These are phyloP conservation scores for Pandemis corylana DNA, from an alignment of 2,888 invertebrate species.

Conservation along the genomic window DNA sequence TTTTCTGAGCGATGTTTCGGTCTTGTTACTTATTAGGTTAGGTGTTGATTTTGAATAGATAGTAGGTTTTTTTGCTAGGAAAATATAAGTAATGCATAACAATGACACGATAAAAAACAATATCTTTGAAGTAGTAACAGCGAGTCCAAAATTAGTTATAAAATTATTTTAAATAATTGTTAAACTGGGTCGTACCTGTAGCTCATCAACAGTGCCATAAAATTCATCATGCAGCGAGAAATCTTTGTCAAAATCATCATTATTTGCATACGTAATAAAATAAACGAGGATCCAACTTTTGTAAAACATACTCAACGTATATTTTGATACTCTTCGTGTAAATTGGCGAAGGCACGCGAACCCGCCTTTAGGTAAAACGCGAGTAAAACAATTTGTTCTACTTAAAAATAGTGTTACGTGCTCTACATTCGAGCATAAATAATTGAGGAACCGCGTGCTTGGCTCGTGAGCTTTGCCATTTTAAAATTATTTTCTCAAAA, in stretches of 20 bases:
- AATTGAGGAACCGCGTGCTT: constrained; percentile 34
- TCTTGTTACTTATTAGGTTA: too few species aligned
- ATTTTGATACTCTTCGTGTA: constrained; percentile 59
- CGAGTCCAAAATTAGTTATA: too few species aligned
- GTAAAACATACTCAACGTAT: constrained; percentile 53
- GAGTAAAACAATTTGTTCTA: constrained; percentile 61
- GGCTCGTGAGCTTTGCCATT: constrained; percentile 1
- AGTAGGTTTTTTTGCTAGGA: too few species aligned
- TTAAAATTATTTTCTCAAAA: constrained; percentile 23
- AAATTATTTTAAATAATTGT: too few species aligned
- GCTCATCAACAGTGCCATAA: neutral
- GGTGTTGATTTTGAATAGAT: too few species aligned
- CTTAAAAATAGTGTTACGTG: constrained; percentile 61
- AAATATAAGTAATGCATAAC: too few species aligned
- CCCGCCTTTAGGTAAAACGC: constrained; percentile 54
- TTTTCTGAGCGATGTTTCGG: too few species aligned
- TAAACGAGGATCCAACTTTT: constrained; percentile 48
- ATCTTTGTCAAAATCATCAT: constrained; percentile 5
- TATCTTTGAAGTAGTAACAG: too few species aligned
- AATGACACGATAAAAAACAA: too few species aligned
- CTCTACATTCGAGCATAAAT: constrained; percentile 48
- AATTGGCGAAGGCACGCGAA: constrained; percentile 60
- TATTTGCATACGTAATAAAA: constrained; percentile 38
- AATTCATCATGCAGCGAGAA: constrained; percentile 5
- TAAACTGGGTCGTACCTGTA: neutral